Evolutionary conservation across 2,113 vertebrate genomes (phyloP), one percentile per base, ranked within the genome.

Genomic region (Hippocampus barbouri): DNA sequence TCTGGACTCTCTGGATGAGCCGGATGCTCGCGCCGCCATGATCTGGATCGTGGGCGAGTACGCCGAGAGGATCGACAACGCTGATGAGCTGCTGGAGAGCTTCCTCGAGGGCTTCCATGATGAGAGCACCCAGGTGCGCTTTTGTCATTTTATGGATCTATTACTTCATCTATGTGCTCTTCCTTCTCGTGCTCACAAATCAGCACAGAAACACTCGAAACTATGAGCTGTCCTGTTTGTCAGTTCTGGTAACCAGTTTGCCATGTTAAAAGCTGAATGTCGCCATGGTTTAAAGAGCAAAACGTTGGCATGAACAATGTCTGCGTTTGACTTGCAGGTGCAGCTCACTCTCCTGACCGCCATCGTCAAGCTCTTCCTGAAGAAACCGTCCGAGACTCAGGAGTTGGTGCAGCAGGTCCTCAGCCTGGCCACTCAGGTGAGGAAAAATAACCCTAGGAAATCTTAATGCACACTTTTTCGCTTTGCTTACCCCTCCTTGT

Each of bases 41-140:
- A 99, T 99, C 85, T 99, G 97, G 97, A 99, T 99, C n/a, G 97
- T 99, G 74, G 97, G 97, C 0, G 97, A 99, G 79, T 98, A 99
- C 3, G 97, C 97, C 0, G 97, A 99, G 76, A 92, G 97, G 72
- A 99, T 99, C 27, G 97, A 99, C 89, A 99, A 99, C 1, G 97
- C 97, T 0, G 97, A 99, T 45, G 97, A 99, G 78, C 88, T 99
- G 83, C 78, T 99, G 70, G 97, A 99, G 90, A 98, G 97, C 79
- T 99, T 99, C 81, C 88, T 99, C 15, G 97, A 99, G 79, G 97
- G 97, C 34, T 99, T 99, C 88, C 97, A 99, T 8, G 97, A 99
- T 69, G 97, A 99, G 91, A 99, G 97, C 83, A 99, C 97, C 21
- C 97, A 99, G 94, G 97, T 96, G 85, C 27, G 83, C 63, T 45